Evolutionary conservation across 2,113 vertebrate species (phyloP).

Genomic region (Etheostoma spectabile): DNA sequence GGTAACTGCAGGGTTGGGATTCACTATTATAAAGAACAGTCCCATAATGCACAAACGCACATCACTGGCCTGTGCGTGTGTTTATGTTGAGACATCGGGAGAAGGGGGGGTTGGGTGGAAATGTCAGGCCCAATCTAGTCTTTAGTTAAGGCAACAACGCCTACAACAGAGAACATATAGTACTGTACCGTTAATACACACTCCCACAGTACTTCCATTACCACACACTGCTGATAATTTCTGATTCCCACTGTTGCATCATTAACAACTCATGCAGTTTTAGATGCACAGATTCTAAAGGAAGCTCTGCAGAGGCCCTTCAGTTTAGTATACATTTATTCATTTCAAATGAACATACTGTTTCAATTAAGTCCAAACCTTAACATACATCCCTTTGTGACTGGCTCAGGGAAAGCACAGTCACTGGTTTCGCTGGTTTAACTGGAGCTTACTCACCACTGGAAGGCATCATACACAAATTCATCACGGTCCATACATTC

Average conservation of each 20-base stretch:
- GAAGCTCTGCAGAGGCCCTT: conserved; percentile 11
- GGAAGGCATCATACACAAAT: conserved; percentile 34
- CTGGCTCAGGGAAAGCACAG: neutral
- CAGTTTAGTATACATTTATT: neutral
- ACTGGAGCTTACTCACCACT: conserved; percentile 19
- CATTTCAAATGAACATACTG: neutral
- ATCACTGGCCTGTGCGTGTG: neutral
- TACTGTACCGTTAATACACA: neutral
- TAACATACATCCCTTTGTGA: neutral
- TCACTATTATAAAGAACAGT: neutral
- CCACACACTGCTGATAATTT: neutral
- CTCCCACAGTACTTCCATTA: neutral
- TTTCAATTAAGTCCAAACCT: neutral
- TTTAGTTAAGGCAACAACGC: conserved; percentile 10
- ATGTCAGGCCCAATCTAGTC: conserved; percentile 37
- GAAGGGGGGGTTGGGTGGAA: neutral
- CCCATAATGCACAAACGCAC: neutral
- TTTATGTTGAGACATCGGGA: neutral
- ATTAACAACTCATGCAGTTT: neutral
- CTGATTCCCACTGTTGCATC: neutral
- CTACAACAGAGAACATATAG: conserved; percentile 20
- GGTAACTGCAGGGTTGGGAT: neutral
- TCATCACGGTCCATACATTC: conserved; percentile 40
- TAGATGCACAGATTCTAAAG: neutral
- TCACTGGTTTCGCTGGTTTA: conserved; percentile 1